Evolutionary conservation across 2,797 vertebrate genomes (phyloP), one percentile per base, ranked within the genome.

Genomic region (Brotogeris chrysoptera): DNA sequence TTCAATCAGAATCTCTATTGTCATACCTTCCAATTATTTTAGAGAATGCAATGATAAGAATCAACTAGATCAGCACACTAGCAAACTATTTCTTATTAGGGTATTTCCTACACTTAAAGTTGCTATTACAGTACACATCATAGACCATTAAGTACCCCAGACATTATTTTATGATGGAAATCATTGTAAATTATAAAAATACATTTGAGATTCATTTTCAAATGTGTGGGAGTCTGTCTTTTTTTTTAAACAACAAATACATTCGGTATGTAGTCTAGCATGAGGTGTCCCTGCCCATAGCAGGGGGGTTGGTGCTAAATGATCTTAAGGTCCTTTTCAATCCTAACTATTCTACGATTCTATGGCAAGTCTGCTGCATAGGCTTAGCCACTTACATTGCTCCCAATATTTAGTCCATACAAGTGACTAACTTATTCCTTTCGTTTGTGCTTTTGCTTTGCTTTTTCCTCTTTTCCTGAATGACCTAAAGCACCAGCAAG

Each of bases 61-160:
- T 96, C 91, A 92, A 81, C 70, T 13, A 90, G 16, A 79, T 90
- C 85, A 95, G 87, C 91, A 90, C 23, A 27, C 12, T 5, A 28
- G 63, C 47, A 81, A 92, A 64, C 73, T 76, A 53, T 59, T 88
- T 91, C 92, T 86, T 95, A 72, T 84, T 91, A 74, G 87, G 91
- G 96, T 96, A 96, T 94, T 97, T 96, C 94, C 94, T 92, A 64
- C 66, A 57, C 80, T 90, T 91, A 81, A 95, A 91, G 92, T 83
- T 94, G 53, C 65, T 90, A 77, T 90, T 81, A 86, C 43, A 92
- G 52, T 61, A 88, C 28, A 90, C 88, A 92, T 57, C 85, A 88
- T 30, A 92, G 82, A 92, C 81, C 82, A 69, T 50, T 86, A 79
- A 86, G 82, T 90, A 96, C 79, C 61, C 28, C 50, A 61, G 64